A percentile compares a stretch with the other conserved stretches of the same genome.
phyloP scores from a whole-genome alignment of 2,113 vertebrate species.

The Anser cygnoides region DNA sequence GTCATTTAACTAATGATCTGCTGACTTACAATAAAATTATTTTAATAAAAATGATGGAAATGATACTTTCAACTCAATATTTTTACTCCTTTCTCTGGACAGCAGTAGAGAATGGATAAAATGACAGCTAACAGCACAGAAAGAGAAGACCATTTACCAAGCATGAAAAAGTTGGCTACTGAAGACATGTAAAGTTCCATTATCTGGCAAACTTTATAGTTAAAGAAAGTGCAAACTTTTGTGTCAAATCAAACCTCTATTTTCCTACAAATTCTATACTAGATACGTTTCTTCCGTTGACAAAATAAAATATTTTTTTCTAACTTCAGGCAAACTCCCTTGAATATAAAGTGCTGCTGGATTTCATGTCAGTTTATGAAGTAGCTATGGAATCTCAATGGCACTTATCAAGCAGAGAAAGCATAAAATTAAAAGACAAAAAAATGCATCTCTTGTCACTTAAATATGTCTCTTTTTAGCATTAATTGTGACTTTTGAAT shows the following conservation, averaged over 20 bases:
- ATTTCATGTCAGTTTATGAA: not conserved
- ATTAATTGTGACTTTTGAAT: not conserved
- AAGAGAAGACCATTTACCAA: not conserved
- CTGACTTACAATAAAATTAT: not conserved
- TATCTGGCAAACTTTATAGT: not conserved
- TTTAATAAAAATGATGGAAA: not conserved
- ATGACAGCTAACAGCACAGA: not conserved
- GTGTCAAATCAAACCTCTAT: not conserved
- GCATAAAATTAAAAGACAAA: not conserved
- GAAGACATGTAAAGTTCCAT: not conserved
- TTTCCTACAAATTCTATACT: not conserved
- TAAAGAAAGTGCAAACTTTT: not conserved
- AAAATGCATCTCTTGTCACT: not conserved
- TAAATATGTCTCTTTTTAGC: not conserved
- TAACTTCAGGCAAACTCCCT: not conserved
- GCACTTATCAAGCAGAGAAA: not conserved
- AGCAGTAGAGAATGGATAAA: not conserved
- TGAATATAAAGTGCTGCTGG: fast-evolving
- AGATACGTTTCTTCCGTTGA: not conserved
- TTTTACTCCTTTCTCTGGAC: not conserved
- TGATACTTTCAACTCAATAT: not conserved
- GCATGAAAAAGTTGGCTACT: not conserved
- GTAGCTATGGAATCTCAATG: not conserved
- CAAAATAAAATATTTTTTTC: not conserved
- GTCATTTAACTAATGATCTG: not conserved